Evolutionary conservation across 2,113 vertebrate species (phyloP), one percentile per base, ranked within the genome.

Genomic region (Mystacornis crossleyi): DNA sequence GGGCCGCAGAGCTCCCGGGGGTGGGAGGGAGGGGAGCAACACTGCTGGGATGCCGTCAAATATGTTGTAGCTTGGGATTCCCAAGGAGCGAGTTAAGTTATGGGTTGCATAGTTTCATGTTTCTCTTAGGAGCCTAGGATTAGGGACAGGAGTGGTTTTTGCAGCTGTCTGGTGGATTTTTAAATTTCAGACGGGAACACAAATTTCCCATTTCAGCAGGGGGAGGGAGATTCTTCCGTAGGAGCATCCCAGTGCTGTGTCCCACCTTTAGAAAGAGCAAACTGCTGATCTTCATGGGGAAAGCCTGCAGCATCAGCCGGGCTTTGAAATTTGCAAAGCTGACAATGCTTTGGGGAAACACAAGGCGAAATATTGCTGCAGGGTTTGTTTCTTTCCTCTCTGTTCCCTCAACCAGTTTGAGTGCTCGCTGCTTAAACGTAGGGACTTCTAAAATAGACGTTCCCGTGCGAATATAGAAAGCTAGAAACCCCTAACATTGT

Each of bases 91-190:
- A 97, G 95, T 95, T 95, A 93, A 95, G 80, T 97, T 94, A 94
- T 81, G 96, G 96, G 95, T 97, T 72, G 69, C 97, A 87, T 97
- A 98, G 97, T 97, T 97, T 97, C 96, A 95, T 88, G 97, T 98
- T 98, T 97, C 97, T 97, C 92, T 97, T 96, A 97, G 97, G 97
- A 96, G 97, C 95, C 96, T 98, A 98, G 98, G 75, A 36, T 96
- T 98, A 98, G 97, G 88, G 93, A 79, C 81, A 94, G 65, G 87
- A 91, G 93, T 57, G 73, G 45, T 86, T 93, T 90, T 92, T 71
- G 88, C 93, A 96, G 95, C 93, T 96, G 92, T 92, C 71, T 65
- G 71, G 51, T 88, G 47, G 88, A 28, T 91, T 96, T 95, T 97
- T 93, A 93, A 25, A 90, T 95, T 96, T 94, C 90, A 79, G 60